Evolutionary conservation across 2,888 invertebrate genomes (phyloP), one percentile per base, ranked within the genome.

Genomic region (Drosophila dives): DNA sequence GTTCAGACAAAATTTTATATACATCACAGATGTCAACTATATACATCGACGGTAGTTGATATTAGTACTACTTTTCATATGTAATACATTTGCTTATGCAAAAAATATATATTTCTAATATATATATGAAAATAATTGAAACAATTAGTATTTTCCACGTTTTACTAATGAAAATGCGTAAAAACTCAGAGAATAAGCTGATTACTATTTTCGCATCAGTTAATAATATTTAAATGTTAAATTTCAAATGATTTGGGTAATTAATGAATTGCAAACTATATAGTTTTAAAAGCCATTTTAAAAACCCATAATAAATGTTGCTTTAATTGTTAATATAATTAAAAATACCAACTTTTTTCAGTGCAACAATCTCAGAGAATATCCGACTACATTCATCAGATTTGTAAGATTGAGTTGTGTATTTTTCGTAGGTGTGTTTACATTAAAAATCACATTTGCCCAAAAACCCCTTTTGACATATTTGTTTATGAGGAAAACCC

Each of bases 401-500:
- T 10, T 40, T 10, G 3, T 6, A 45, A 20, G 11, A 10, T 7
- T 50, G 1, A 1, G 2, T 6, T 48, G 1, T 26, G 12, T 23
- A 15, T 20, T 12, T 6, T 45, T 26, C n/a, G 6, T 20, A 8
- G 12, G 1, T 12, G 12, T 36, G 7, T 45, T 12, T 15, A 15
- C 3, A 15, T 7, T 20, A 12, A 42, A 42, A 42, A 23, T 7
- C 26, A 48, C 26, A 23, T 49, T 49, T 49, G 4, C 17, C 10
- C 10, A 29, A 29, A 7, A 29, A 5, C 3, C 3, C 20, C n/a
- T 32, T 56, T 32, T 42, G 11, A 32, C 56, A 20, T 20, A 10
- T 32, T 56, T 32, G 56, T 10, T 56, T 56, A 56, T 42, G 40
- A 32, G 32, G 55, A 66, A 66, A 50, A 36, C 36, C 42, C 23